These are phyloP conservation scores for Typhlichthys subterraneus DNA, from an alignment of 2,797 vertebrate genomes.

Conservation along the genomic window DNA sequence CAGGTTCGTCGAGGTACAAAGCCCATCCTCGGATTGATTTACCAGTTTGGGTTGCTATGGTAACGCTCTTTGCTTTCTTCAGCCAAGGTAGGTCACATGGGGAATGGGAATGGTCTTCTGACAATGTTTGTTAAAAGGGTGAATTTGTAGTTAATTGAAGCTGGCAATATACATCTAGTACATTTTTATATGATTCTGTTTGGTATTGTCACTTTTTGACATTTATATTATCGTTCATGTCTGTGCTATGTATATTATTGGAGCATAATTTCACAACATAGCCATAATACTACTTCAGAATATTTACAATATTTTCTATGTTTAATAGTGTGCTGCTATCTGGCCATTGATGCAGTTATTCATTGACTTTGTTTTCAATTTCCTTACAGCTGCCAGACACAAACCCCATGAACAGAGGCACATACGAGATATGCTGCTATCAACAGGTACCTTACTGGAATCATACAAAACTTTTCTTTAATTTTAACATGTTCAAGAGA, in stretches of 20 bases:
- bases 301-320: neutral
- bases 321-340: neutral
- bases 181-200: too few relatives aligned
- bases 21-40: slow-evolving; percentile 38
- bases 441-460: slow-evolving; percentile 59
- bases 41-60: slow-evolving; percentile 20
- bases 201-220: too few relatives aligned
- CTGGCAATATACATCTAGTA: too few relatives aligned
- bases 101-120: too few relatives aligned
- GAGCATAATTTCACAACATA: too few relatives aligned
- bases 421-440: slow-evolving; percentile 51
- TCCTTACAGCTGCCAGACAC: slow-evolving; percentile 37
- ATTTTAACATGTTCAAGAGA: neutral
- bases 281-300: neutral
- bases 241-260: too few relatives aligned
- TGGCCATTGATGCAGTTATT: neutral
- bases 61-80: slow-evolving; percentile 55
- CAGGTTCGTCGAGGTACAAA: slow-evolving; percentile 17
- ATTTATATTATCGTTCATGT: too few relatives aligned
- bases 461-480: neutral
- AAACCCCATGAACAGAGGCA: slow-evolving; percentile 23
- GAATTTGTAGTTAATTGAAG: too few relatives aligned
- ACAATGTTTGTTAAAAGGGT: too few relatives aligned
- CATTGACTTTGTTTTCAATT: neutral
- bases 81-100: slow-evolving; percentile 53